phyloP scores from a whole-genome alignment of 2,888 invertebrate species.

The Andrena praecox region DNA sequence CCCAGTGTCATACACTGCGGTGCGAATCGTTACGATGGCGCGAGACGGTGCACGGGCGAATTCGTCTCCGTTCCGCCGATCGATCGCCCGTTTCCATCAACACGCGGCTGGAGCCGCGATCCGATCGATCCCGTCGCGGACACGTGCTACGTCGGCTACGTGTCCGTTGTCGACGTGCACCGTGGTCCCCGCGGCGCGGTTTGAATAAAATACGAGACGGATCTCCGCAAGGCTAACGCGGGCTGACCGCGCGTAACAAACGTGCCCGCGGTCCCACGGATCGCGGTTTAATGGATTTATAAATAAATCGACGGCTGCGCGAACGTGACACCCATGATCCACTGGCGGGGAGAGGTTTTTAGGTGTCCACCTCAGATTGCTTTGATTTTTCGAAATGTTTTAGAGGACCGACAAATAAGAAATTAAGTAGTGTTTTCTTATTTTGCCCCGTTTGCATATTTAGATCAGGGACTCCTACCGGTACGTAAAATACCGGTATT shows the following conservation, averaged over 20 bases:
- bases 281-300: slow-evolving; percentile 68
- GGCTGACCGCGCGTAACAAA: slow-evolving; percentile 17
- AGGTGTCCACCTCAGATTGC: too few species aligned
- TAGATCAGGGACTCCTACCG: too few species aligned
- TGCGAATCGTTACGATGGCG: neutral
- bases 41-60: neutral
- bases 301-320: slow-evolving; percentile 20
- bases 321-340: slow-evolving; percentile 11
- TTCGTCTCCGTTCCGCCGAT: neutral
- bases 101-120: neutral
- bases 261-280: slow-evolving; percentile 46
- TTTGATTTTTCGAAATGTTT: too few species aligned
- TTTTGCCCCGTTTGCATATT: too few species aligned
- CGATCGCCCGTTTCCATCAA: neutral
- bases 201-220: slow-evolving; percentile 24
- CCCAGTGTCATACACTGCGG: neutral
- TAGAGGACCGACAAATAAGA: too few species aligned
- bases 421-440: too few species aligned
- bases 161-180: neutral
- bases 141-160: slow-evolving; percentile 5
- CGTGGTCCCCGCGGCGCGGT: slow-evolving; percentile 26
- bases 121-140: neutral
- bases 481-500: too few species aligned
- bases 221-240: slow-evolving; percentile 25
- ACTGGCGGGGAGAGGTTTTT: neutral